Evolutionary conservation across 2,113 vertebrate genomes (phyloP).

Genomic region (Callithrix jacchus): DNA sequence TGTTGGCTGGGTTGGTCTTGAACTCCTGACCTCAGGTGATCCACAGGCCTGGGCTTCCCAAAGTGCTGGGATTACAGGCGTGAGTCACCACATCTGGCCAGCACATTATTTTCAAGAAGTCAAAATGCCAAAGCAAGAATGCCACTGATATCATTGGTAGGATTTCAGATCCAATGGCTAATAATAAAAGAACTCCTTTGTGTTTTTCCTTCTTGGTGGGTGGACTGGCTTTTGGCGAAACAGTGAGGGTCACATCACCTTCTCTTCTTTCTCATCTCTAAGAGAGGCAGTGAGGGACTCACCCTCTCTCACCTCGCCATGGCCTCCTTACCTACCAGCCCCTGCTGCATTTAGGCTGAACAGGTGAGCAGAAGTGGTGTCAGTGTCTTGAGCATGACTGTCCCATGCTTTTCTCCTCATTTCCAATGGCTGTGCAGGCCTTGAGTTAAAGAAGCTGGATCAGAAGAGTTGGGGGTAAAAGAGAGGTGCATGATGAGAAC

Average conservation of each 20-base stretch:
- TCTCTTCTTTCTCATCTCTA: background rate
- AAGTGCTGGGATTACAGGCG: too few relatives aligned
- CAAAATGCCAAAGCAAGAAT: background rate
- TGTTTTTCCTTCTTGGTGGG: background rate
- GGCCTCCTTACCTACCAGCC: background rate
- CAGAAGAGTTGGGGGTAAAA: too few relatives aligned
- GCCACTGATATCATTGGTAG: background rate
- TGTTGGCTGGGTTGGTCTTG: too few relatives aligned
- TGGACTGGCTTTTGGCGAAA: background rate
- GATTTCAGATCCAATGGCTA: background rate
- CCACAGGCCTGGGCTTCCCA: too few relatives aligned
- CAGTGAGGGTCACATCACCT: background rate
- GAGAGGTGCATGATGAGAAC: too few relatives aligned
- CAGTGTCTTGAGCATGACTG: background rate
- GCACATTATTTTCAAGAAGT: background rate
- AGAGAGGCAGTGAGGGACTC: background rate
- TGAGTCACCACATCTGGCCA: too few relatives aligned
- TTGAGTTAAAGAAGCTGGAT: background rate
- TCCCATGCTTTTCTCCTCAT: background rate
- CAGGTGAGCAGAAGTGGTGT: accelerated
- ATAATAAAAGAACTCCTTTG: background rate
- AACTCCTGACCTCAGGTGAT: too few relatives aligned
- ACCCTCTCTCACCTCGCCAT: background rate
- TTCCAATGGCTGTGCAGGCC: background rate
- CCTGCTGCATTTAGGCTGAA: background rate